Percentiles rank a stretch among this genome's conserved stretches.
phyloP scores from a whole-genome alignment of 2,797 vertebrate genomes.

The Gallinago solitaria region DNA sequence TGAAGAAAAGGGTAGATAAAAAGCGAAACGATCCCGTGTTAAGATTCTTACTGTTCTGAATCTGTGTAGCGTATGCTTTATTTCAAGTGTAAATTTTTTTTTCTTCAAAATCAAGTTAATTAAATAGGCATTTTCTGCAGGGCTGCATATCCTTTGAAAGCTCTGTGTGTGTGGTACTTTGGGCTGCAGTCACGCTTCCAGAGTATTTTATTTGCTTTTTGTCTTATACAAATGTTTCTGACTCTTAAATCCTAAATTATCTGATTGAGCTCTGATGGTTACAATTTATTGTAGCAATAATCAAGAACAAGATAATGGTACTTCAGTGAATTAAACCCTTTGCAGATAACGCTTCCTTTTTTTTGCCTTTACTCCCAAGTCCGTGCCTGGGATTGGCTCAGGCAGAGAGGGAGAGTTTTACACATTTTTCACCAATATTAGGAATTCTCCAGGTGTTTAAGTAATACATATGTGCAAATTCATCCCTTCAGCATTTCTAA shows the following conservation, averaged over 20 bases:
- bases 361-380: background rate
- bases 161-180: background rate
- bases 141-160: background rate
- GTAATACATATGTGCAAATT: background rate
- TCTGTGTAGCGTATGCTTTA: background rate
- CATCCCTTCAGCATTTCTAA: background rate
- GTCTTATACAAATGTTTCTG: background rate
- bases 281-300: background rate
- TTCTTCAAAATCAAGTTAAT: background rate
- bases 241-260: background rate
- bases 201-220: background rate
- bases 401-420: too few relatives aligned
- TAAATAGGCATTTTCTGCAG: background rate
- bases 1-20: background rate
- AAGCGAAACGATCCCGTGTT: background rate
- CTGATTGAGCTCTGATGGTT: background rate
- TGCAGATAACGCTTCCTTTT: background rate
- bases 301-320: background rate
- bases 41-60: background rate
- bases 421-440: background rate
- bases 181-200: background rate
- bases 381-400: background rate
- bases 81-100: background rate
- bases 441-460: background rate
- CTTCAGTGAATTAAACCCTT: background rate